Percentiles rank a stretch among this genome's conserved stretches.
Conservation (phyloP, 1,140 invertebrate genomes). For the Calosoma granatense region DNA sequence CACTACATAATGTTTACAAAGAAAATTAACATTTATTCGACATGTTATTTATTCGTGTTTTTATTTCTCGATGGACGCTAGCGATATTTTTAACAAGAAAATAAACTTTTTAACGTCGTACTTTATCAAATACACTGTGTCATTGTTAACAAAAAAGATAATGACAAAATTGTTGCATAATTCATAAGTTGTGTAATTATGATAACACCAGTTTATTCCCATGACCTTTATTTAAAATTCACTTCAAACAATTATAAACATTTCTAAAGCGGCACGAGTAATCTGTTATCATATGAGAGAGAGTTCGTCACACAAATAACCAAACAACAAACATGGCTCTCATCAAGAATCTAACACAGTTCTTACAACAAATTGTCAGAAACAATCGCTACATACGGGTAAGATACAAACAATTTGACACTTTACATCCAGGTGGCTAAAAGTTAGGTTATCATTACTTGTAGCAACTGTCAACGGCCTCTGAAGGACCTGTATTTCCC, state of each 20-base stretch:
- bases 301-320: background rate
- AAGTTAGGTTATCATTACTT: too few species aligned
- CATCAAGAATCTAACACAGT: background rate
- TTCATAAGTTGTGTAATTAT: background rate
- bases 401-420: too few species aligned
- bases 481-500: slow-evolving; percentile 23
- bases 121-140: too few species aligned
- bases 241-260: background rate
- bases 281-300: background rate
- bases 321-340: background rate
- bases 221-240: background rate
- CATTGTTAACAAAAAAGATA: too few species aligned
- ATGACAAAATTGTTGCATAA: too few species aligned
- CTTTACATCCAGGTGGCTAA: too few species aligned
- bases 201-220: background rate
- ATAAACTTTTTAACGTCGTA: too few species aligned
- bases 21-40: too few species aligned
- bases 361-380: background rate
- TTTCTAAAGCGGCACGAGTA: background rate
- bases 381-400: background rate
- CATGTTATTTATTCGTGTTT: too few species aligned
- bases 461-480: background rate
- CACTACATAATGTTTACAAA: too few species aligned
- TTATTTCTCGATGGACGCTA: too few species aligned
- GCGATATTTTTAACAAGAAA: too few species aligned